A percentile compares a stretch with the other conserved stretches of the same genome.
Evolutionary conservation across 2,113 vertebrate genomes (phyloP).

Genomic region (Lasiurus borealis): DNA sequence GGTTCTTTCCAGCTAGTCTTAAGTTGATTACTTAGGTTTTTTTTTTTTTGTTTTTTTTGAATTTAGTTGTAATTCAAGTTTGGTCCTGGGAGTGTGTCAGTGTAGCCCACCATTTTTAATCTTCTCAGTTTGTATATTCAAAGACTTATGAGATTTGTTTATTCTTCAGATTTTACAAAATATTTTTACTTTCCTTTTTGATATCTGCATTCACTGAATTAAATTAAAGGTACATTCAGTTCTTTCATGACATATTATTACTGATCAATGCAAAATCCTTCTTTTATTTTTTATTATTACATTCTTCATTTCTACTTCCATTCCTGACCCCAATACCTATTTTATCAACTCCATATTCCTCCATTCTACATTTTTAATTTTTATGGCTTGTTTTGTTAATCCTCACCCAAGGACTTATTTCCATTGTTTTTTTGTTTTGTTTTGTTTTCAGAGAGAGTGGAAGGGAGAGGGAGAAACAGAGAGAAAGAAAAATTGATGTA

Average conservation of each 20-base stretch:
- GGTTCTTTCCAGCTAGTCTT: too few species aligned
- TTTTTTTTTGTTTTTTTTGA: too few species aligned
- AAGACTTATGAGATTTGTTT: not conserved
- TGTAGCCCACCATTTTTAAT: too few species aligned
- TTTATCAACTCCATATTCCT: not conserved
- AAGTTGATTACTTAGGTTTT: too few species aligned
- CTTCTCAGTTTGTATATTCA: not conserved
- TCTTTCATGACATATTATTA: not conserved
- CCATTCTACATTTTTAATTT: not conserved
- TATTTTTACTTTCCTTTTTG: not conserved
- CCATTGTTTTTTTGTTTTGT: too few species aligned
- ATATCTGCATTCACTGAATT: not conserved
- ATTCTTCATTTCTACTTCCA: not conserved
- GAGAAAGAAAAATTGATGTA: too few species aligned
- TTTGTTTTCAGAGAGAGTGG: too few species aligned
- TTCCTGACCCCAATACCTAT: not conserved
- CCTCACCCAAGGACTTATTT: too few species aligned
- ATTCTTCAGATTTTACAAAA: not conserved
- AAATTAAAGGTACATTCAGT: not conserved
- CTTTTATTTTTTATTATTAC: not conserved
- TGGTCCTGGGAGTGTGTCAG: too few species aligned
- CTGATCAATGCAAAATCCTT: not conserved
- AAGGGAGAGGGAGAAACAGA: too few species aligned
- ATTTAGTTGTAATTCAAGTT: too few species aligned
- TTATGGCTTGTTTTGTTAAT: too few species aligned